A percentile compares a stretch with the other conserved stretches of the same genome.
phyloP scores from a whole-genome alignment of 2,888 invertebrate species.

The Lithophane socia region DNA sequence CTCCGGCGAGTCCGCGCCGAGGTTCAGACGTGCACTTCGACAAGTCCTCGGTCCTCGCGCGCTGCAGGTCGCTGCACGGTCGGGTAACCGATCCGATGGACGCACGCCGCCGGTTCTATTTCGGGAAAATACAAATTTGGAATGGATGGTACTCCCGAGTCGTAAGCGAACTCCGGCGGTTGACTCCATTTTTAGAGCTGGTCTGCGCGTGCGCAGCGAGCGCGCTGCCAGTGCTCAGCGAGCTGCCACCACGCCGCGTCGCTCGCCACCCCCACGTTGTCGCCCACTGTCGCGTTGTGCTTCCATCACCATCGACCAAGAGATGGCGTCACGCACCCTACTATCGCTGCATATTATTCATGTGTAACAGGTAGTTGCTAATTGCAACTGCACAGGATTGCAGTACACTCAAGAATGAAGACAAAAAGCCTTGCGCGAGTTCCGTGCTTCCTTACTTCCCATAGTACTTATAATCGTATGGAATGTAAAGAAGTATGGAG shows the following conservation, averaged over 20 bases:
- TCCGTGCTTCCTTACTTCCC: conserved; percentile 99
- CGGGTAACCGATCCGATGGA: conserved; percentile 89
- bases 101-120: conserved; percentile 91
- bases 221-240: conserved; percentile 87
- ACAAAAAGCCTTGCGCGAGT: conserved; percentile 91
- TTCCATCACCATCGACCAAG: conserved; percentile 71
- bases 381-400: conserved; percentile 65
- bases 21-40: conserved; percentile 76
- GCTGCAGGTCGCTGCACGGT: conserved; percentile 88
- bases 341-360: conserved; percentile 50
- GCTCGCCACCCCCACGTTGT: conserved; percentile 81
- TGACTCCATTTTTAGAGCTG: conserved; percentile 90
- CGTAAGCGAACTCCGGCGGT: conserved; percentile 89
- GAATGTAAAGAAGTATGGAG: conserved; percentile 99
- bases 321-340: conserved; percentile 75
- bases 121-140: conserved; percentile 96
- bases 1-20: conserved; percentile 72
- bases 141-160: conserved; percentile 90
- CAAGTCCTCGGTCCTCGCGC: conserved; percentile 78
- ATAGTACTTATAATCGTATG: conserved; percentile 96
- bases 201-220: conserved; percentile 89
- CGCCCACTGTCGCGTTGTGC: conserved; percentile 69
- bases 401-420: conserved; percentile 77
- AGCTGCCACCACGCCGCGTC: conserved; percentile 88
- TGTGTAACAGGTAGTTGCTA: conserved; percentile 65